Base-by-base conservation (phyloP, 2,113 vertebrate species). In the Acanthisitta chloris region DNA sequence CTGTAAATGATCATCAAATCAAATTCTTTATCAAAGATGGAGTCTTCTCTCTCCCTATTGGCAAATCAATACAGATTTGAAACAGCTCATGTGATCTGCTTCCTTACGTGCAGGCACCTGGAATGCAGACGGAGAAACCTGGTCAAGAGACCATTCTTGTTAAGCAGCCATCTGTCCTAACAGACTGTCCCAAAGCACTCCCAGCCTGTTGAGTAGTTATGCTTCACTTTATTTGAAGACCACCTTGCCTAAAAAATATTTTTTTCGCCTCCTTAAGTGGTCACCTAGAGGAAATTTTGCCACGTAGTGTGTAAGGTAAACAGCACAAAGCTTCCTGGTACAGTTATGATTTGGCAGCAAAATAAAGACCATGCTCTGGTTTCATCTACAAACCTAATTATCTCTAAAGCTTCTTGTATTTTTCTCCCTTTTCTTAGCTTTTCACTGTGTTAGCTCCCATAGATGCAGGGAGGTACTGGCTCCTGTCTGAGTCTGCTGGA, bases 81-180 rank as follows among this genome's bases (percentile, higher is more conserved):
- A 95, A 82, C 38, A 58, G 78, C 0, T 0, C 74, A 21, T 95
- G 78, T 72, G 90, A 95, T 92, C 84, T 66, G 46, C 90, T 86
- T 81, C 92, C 77, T 92, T 92, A 64, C 20, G 0, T 81, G 85
- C 65, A n/a, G 88, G 80, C 29, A 92, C 78, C 90, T 92, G 91
- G 91, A 93, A 90, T 16, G 46, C 49, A 97, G 88, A 89, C 84
- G 77, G 86, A 83, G 90, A 96, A 96, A 86, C 78, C 91, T 94
- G 92, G 94, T 96, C 94, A 86, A 86, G 88, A 92, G 82, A 94
- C 88, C 76, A 10, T 48, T 74, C 94, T 96, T 95, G 92, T 95
- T 96, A 96, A 92, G 84, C 94, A 95, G 69, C 94, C 95, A 97
- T 96, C 96, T 97, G 96, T 88, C 88, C 65, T 65, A 97, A 71